Percentiles rank a stretch among this genome's conserved stretches.
Conservation (phyloP, 1,140 invertebrate genomes). For the Nixonia krombeini region DNA sequence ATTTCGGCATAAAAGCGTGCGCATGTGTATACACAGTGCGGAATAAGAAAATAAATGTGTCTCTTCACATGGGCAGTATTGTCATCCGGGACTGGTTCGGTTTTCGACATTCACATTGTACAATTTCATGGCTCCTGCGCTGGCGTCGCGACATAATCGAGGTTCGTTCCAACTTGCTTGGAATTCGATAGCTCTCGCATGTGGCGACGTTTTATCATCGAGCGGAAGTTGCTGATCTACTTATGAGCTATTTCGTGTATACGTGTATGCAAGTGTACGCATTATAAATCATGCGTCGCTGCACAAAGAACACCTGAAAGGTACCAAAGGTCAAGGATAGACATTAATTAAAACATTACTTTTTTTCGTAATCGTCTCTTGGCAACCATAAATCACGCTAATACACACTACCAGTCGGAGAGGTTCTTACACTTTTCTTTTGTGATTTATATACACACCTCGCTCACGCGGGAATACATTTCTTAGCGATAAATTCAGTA, state of each 20-base stretch:
- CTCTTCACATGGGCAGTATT: too few species aligned
- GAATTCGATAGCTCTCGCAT: slow-evolving; percentile 44
- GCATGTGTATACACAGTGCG: too few species aligned
- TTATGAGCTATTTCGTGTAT: slow-evolving; percentile 48
- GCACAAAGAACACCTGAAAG: slow-evolving; percentile 47
- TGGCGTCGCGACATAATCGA: slow-evolving; percentile 45
- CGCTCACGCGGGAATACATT: too few species aligned
- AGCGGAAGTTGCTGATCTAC: slow-evolving; percentile 50
- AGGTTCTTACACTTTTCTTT: too few species aligned
- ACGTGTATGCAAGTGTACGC: too few species aligned
- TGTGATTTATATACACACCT: too few species aligned
- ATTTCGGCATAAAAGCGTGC: too few species aligned
- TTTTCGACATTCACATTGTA: slow-evolving; percentile 27
- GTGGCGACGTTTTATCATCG: slow-evolving; percentile 45
- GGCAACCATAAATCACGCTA: slow-evolving; percentile 27
- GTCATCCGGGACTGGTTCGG: slow-evolving; percentile 24
- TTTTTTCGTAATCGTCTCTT: slow-evolving; percentile 13
- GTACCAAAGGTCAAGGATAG: slow-evolving; percentile 47
- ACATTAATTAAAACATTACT: slow-evolving; percentile 29
- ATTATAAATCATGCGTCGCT: slow-evolving; percentile 43
- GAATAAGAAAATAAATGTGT: not conserved
- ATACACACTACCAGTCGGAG: slow-evolving; percentile 8
- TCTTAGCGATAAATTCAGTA: too few species aligned
- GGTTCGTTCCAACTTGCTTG: slow-evolving; percentile 49
- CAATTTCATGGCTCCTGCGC: slow-evolving; percentile 40